Evolutionary conservation across 2,797 vertebrate genomes (phyloP), one percentile per base, ranked within the genome.

Genomic region (Sebastiscus tertius): DNA sequence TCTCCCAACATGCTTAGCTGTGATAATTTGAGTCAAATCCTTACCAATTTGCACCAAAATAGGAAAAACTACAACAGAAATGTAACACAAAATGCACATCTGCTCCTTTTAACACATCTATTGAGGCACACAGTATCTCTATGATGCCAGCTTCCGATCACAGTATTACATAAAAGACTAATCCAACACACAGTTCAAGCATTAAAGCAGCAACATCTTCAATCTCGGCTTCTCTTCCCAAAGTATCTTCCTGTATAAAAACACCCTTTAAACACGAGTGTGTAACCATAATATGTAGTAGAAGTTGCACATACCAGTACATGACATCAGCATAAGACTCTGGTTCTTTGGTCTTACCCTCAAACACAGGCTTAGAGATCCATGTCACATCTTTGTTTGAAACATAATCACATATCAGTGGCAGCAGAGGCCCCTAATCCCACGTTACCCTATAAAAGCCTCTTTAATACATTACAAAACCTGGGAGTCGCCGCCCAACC

Each of bases 391-490:
- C 66, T 77, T 68, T 72, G 64, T 82, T 75, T 79, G 67, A 83
- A 77, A 65, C 49, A 31, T 63, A 62, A 74, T 72, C 65, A 80
- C 60, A 77, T 64, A 83, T 85, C 75, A 85, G 29, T 63, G 20
- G 49, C 52, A 49, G 33, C 52, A 16, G 33, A 66, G 33, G 13
- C 34, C 52, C 42, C 29, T 87, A 63, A 83, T 77, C 72, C 82
- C 4, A 49, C 71, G 67, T 55, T 75, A 77, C 62, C 36, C 16
- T 22, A 79, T 81, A 82, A 88, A 81, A 85, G 76, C 62, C 70
- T 61, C 62, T 83, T 92, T 72, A 85, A 81, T 49, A 33, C 65
- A 80, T 58, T 33, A 76, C 24, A 73, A 81, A 77, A 76, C 60
- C 62, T 31, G 27, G 27, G 61, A 82, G 52, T 55, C 5, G 8